These are phyloP conservation scores for Sisyra nigra DNA, from an alignment of 2,888 invertebrate species.

Conservation along the genomic window DNA sequence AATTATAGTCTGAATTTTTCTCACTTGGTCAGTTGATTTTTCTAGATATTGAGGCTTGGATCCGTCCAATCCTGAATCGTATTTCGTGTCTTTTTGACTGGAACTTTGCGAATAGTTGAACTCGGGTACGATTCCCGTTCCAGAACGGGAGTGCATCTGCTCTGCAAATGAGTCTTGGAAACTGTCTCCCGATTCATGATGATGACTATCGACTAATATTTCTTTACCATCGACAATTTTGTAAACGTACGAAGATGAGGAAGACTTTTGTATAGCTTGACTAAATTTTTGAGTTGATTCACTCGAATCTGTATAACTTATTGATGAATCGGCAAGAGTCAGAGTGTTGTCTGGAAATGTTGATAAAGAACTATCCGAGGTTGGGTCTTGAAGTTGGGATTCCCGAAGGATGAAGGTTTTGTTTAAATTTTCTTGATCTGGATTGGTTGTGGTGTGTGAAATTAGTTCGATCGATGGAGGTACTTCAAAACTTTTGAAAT, in stretches of 20 bases:
- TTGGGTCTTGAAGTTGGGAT: no score
- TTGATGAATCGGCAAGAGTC: background rate
- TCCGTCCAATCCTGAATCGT: slow-evolving; percentile 36
- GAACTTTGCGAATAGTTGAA: slow-evolving; percentile 34
- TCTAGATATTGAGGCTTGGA: slow-evolving; percentile 19
- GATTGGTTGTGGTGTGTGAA: background rate
- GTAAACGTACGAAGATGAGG: slow-evolving; percentile 45
- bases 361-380: background rate
- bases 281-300: slow-evolving; percentile 35
- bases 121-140: slow-evolving; percentile 40
- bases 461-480: background rate
- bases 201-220: slow-evolving; percentile 38
- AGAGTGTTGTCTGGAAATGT: background rate
- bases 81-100: slow-evolving; percentile 35
- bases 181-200: slow-evolving; percentile 38
- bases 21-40: slow-evolving; percentile 29
- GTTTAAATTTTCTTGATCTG: background rate
- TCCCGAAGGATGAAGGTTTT: background rate
- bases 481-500: background rate
- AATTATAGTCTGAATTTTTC: slow-evolving; percentile 26
- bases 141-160: slow-evolving; percentile 33
- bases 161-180: slow-evolving; percentile 33
- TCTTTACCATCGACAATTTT: slow-evolving; percentile 50
- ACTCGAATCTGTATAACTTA: slow-evolving; percentile 8
- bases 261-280: slow-evolving; percentile 38